Evolutionary conservation across 1,140 invertebrate species (phyloP), one percentile per base, ranked within the genome.

Genomic region (Laupala kohalensis): DNA sequence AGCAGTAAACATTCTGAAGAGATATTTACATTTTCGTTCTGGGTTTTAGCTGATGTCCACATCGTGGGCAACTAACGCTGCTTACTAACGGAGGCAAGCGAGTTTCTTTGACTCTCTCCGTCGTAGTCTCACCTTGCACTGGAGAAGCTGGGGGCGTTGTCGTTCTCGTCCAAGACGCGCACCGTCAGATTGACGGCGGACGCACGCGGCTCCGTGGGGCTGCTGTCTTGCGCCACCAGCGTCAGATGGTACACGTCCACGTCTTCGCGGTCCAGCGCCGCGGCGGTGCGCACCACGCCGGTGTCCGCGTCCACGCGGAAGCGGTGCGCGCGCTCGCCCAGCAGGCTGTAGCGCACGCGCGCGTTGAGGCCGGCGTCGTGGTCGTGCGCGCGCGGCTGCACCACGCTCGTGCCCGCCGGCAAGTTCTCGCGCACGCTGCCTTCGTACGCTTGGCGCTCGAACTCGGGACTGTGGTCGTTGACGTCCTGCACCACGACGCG

Each of bases 381-480:
- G 78, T 96, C 94, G 5, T 84, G 87, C 5, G 93, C 93, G 65
- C 83, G 79, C 5, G 92, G 89, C 74, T 85, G 85, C 3, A 92
- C 80, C 12, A 95, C 88, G 75, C 87, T 84, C 0, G 91, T 89
- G 26, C 89, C 91, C 12, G 85, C 76, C 0, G 88, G 85, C 37
- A 88, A 82, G 79, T 95, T 94, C 82, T 96, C 94, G 67, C 84
- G 83, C 0, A 96, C 87, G 26, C 79, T 85, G 0, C 90, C 88
- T 75, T 85, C 85, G 79, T 95, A 96, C 26, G 89, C 88, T 76
- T 91, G 88, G 71, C 90, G 84, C 75, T 88, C 88, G 77, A 94
- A 94, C 75, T 90, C 87, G 0, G 95, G 95, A 76, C 87, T 89
- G 79, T 97, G 94, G 80, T 98, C 95, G 79, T 98, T 98, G 29